Conservation (phyloP, 2,888 invertebrate species). For the Pseudanteris insignis region DNA sequence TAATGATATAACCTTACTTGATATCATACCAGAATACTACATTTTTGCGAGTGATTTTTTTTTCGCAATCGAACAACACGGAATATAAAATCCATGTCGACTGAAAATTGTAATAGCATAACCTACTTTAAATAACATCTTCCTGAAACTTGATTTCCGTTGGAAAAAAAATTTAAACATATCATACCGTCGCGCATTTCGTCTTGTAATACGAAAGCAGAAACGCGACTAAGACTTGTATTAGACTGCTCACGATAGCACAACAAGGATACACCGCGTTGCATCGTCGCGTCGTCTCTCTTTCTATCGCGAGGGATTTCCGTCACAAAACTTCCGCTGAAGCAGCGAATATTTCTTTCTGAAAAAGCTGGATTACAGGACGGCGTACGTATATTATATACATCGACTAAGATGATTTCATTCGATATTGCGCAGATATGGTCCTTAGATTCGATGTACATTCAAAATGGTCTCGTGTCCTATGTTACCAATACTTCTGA, state of each 20-base stretch:
- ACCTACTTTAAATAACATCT: constrained; percentile 13
- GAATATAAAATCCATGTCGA: no score
- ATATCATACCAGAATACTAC: no score
- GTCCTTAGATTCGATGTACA: constrained; percentile 35
- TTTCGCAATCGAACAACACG: no score
- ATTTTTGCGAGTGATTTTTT: no score
- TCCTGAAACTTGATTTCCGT: constrained; percentile 16
- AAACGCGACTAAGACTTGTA: constrained; percentile 23
- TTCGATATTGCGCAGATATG: constrained; percentile 43
- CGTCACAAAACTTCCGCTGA: constrained; percentile 43
- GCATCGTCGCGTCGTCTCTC: constrained; percentile 9
- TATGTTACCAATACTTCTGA: constrained; percentile 19
- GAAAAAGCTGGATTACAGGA: constrained; percentile 41
- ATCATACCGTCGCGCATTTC: neutral
- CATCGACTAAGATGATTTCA: constrained; percentile 36
- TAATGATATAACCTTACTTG: no score
- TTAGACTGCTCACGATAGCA: constrained; percentile 21
- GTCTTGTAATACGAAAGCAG: constrained; percentile 4
- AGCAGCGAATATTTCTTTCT: constrained; percentile 43
- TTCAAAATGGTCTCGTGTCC: constrained; percentile 26
- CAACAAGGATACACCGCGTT: constrained; percentile 22
- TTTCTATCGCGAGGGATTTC: constrained; percentile 35
- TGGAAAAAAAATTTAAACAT: constrained; percentile 6
- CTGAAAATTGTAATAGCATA: constrained; percentile 7
- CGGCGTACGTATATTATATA: constrained; percentile 9